Percentiles rank a stretch among this genome's conserved stretches.
phyloP scores from a whole-genome alignment of 2,797 vertebrate species.

The Pristis pectinata region DNA sequence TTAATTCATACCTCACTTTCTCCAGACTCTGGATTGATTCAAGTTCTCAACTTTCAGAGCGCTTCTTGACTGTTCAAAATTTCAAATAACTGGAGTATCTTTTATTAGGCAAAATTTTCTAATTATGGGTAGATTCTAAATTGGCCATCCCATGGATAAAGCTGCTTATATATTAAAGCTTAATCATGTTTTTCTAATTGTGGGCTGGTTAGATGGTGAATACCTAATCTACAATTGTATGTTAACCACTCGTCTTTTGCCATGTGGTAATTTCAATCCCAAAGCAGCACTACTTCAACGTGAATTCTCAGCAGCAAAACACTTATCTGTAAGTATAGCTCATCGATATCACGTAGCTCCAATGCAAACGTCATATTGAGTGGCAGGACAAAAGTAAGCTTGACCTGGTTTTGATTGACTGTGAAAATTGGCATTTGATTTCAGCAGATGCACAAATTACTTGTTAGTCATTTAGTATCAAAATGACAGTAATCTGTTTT shows the following conservation, averaged over 20 bases:
- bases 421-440: slow-evolving; percentile 31
- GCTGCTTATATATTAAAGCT: no score
- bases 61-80: not conserved
- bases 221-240: not conserved
- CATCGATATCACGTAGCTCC: not conserved
- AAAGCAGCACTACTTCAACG: not conserved
- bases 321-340: not conserved
- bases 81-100: not conserved
- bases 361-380: not conserved
- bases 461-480: slow-evolving; percentile 17
- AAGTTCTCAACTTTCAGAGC: not conserved
- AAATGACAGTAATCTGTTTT: slow-evolving; percentile 34
- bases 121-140: no score
- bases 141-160: not conserved
- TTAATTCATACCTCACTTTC: not conserved
- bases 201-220: not conserved
- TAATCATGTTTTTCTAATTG: not conserved
- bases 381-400: slow-evolving; percentile 24
- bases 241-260: not conserved
- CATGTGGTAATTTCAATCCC: not conserved
- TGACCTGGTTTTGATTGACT: slow-evolving; percentile 36
- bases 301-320: not conserved
- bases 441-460: slow-evolving; percentile 1
- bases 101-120: not conserved
- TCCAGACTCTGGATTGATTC: not conserved